Evolutionary conservation across 1,140 invertebrate genomes (phyloP), one percentile per base, ranked within the genome.

Genomic region (Sycophila sp.): DNA sequence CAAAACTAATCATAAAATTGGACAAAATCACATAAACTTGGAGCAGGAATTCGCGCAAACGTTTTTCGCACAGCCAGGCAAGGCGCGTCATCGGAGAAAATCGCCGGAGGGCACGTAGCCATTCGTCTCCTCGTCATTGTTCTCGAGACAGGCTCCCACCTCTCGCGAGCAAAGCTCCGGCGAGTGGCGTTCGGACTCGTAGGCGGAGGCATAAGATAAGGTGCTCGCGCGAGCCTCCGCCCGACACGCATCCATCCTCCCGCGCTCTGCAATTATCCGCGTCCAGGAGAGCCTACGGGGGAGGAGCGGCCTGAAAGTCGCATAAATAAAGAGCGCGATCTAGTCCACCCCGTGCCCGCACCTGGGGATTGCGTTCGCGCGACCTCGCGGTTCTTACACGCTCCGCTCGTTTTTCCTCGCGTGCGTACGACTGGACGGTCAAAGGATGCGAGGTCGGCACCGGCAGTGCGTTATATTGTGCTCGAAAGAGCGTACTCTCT

Each of bases 191-290:
- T 53, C 49, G 49, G 24, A 15, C 49, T 15, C 13, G 24, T 53
- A 38, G 78, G 79, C 70, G 65, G 74, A 70, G 19, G 62, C n/a
- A n/a, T n/a, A n/a, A 79, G 78, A 80, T 81, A 81, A 78, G 74
- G 65, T 66, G 55, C 11, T 24, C n/a, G n/a, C n/a, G n/a, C n/a
- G n/a, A 75, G 71, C 40, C 22, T 6, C 75, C 75, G 77, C 75
- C 78, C 78, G 81, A 78, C 79, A 77, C 70, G 63, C 77, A 80
- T 84, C 80, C 76, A 82, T 82, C 81, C 77, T 78, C 28, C 49
- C 40, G 60, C 32, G 64, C 60, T 76, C 75, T 82, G 76, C 78
- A 82, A 83, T 83, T 83, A 83, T 78, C 78, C 71, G 62, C 74
- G 76, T 78, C 73, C 73, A 76, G 63, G 69, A 71, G 71, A 66